Base-by-base conservation (phyloP, 2,888 invertebrate species). In the Pterostichus niger region DNA sequence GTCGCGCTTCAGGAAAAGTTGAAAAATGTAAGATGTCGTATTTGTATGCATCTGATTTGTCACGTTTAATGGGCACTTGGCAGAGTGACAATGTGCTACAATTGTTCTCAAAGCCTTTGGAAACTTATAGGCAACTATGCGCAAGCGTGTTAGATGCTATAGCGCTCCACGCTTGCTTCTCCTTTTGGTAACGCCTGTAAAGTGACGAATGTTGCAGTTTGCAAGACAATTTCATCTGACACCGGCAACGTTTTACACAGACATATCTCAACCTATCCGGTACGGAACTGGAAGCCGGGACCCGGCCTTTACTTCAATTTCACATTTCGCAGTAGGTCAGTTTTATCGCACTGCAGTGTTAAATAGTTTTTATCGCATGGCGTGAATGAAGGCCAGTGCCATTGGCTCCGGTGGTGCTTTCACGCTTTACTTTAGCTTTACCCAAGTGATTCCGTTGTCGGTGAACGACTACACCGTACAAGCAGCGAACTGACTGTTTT, bases 311-410 rank as follows among this genome's bases (percentile, higher is more conserved):
- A 35, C 68, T 68, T 68, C 15, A 68, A 68, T 68, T 68, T 68
- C 68, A 6, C 44, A 68, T 68, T 68, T 68, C 40, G 68, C 15
- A 44, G 15, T 44, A 68, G 44, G 68, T 68, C 68, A 68, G 35
- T 44, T 68, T 68, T 68, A 68, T 68, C 68, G 68, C 68, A 68
- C 17, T 68, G 68, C 68, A 44, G 68, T 40, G 40, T 68, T 61
- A 68, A 68, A 68, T 68, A 68, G 68, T 68, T 68, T 68, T 68
- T 68, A 68, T 44, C 68, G 68, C 68, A 13, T 68, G 44, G 44
- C 24, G 44, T 7, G 44, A 68, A 68, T 44, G 44, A 44, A 68
- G 44, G 44, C 68, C 44, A 68, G 15, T 10, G 44, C 44, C 35
- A 35, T 5, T 64, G 24, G 24, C 9, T 56, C n/a, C 61, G 7